Evolutionary conservation across 2,797 vertebrate species (phyloP).

Genomic region (Hemitrygon akajei): DNA sequence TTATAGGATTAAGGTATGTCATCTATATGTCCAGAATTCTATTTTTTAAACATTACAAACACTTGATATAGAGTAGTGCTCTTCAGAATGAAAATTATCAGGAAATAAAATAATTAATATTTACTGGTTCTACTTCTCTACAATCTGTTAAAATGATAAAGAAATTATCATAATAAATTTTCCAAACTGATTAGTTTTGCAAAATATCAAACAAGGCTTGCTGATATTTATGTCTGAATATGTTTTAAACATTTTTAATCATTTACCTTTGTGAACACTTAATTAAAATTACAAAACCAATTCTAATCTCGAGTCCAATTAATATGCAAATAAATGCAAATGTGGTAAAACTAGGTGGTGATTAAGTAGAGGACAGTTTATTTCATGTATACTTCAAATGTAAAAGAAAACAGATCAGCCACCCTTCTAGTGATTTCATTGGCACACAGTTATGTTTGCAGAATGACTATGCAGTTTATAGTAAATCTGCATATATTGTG

Average conservation of each 20-base stretch:
- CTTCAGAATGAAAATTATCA: slow-evolving; percentile 32
- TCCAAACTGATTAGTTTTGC: slow-evolving; percentile 89
- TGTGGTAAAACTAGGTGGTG: slow-evolving; percentile 99
- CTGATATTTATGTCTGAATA: slow-evolving; percentile 98
- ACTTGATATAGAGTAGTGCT: not conserved
- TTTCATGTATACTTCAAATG: slow-evolving; percentile 99
- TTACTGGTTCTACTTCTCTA: slow-evolving; percentile 79
- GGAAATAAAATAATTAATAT: slow-evolving; percentile 39
- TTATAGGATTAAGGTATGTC: not conserved
- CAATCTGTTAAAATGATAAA: slow-evolving; percentile 97
- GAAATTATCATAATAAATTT: slow-evolving; percentile 97
- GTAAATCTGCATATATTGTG: slow-evolving; percentile 73
- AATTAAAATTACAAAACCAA: slow-evolving; percentile 99
- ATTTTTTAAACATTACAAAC: not conserved
- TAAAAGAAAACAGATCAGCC: slow-evolving; percentile 92
- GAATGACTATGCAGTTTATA: slow-evolving; percentile 69
- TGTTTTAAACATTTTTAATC: slow-evolving; percentile 99
- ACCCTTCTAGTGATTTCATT: slow-evolving; percentile 69
- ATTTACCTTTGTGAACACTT: slow-evolving; percentile 99
- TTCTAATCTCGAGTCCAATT: slow-evolving; percentile 99
- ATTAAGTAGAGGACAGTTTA: slow-evolving; percentile 99
- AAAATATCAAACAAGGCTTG: slow-evolving; percentile 80
- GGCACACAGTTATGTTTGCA: slow-evolving; percentile 95
- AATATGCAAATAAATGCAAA: slow-evolving; percentile 99
- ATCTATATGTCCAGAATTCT: not conserved